These are phyloP conservation scores for Nebria salina DNA, from an alignment of 2,888 invertebrate species.

Conservation along the genomic window DNA sequence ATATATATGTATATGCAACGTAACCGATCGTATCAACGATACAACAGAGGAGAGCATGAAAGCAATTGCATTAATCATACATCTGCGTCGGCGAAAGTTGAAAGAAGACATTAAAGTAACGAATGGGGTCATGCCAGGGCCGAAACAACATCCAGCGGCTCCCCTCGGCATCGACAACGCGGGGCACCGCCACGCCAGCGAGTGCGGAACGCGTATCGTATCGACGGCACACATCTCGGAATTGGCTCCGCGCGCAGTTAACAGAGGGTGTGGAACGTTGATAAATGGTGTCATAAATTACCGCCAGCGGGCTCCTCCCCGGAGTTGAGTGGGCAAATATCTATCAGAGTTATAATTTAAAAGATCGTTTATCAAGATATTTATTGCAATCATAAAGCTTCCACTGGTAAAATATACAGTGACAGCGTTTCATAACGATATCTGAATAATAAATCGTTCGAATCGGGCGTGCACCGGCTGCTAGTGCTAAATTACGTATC, in stretches of 20 bases:
- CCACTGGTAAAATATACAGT: constrained; percentile 58
- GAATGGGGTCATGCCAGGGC: constrained; percentile 62
- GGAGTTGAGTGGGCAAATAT: constrained; percentile 65
- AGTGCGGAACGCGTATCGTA: constrained; percentile 49
- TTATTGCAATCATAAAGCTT: constrained; percentile 63
- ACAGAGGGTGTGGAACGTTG: constrained; percentile 65
- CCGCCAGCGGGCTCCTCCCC: constrained; percentile 60
- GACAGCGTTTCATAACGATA: constrained; percentile 56
- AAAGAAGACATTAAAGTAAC: constrained; percentile 64
- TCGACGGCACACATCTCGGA: constrained; percentile 67
- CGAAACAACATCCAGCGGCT: constrained; percentile 60
- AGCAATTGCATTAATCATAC: constrained; percentile 57
- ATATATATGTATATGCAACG: constrained; percentile 39
- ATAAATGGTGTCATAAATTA: constrained; percentile 65
- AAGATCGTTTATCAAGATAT: constrained; percentile 65
- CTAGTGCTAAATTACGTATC: constrained; percentile 34
- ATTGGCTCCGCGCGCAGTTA: constrained; percentile 65
- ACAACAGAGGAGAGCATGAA: constrained; percentile 51
- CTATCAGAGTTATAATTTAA: constrained; percentile 65
- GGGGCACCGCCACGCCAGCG: constrained; percentile 7
- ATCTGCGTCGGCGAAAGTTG: constrained; percentile 60
- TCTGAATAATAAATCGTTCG: constrained; percentile 51
- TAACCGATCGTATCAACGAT: constrained; percentile 52
- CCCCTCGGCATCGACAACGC: constrained; percentile 12
- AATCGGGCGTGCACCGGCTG: constrained; percentile 19